phyloP scores from a whole-genome alignment of 1,140 invertebrate genomes.

The Wiebesia pumilae region DNA sequence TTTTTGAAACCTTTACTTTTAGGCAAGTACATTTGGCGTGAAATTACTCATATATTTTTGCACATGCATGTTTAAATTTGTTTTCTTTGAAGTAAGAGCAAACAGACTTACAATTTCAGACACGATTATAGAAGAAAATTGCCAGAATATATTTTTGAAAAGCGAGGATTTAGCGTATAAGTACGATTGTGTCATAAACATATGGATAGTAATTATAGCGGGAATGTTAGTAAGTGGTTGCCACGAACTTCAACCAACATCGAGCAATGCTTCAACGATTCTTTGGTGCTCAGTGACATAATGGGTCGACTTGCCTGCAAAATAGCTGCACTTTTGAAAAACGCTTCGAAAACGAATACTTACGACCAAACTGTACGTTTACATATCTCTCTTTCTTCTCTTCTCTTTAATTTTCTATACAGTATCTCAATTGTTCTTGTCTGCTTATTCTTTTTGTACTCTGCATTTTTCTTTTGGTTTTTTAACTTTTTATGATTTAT shows the following conservation, averaged over 20 bases:
- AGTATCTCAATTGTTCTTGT: neutral
- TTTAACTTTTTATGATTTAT: neutral
- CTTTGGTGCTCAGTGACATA: conserved; percentile 51
- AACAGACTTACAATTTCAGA: too few relatives aligned
- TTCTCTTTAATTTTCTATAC: neutral
- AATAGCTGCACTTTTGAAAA: conserved; percentile 57
- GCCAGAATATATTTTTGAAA: neutral
- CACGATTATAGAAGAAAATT: too few relatives aligned
- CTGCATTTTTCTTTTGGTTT: neutral
- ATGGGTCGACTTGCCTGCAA: conserved; percentile 53
- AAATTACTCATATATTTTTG: too few relatives aligned
- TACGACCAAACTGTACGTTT: conserved; percentile 18
- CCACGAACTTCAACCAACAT: conserved; percentile 51
- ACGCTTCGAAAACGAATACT: conserved; percentile 22
- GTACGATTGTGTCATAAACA: neutral
- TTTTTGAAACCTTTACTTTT: too few relatives aligned
- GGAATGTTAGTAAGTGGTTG: conserved; percentile 63
- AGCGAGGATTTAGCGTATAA: neutral
- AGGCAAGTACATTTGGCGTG: too few relatives aligned
- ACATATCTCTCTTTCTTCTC: neutral
- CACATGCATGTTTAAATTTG: too few relatives aligned
- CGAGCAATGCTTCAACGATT: conserved; percentile 58
- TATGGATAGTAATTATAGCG: conserved; percentile 64
- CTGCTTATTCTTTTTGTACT: neutral
- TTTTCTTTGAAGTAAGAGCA: too few relatives aligned